A percentile compares a stretch with the other conserved stretches of the same genome.
Evolutionary conservation across 2,113 vertebrate species (phyloP).

Genomic region (Sinocyclocheilus anophthalmus): DNA sequence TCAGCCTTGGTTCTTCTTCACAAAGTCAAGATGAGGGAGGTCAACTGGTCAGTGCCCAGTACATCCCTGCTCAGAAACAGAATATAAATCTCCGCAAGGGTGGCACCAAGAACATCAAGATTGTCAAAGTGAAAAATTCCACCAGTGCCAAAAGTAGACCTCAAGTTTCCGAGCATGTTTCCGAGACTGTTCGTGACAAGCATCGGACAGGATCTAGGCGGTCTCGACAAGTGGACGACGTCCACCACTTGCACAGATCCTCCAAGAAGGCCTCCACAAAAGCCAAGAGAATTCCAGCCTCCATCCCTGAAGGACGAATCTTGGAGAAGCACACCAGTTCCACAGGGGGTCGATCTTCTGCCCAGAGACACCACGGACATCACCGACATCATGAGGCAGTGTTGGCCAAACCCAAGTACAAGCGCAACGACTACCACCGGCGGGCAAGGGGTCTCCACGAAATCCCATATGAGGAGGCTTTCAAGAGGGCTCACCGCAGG

Average conservation of each 20-base stretch:
- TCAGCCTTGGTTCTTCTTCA: slow-evolving; percentile 81
- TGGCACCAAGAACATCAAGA: slow-evolving; percentile 72
- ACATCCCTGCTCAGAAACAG: slow-evolving; percentile 73
- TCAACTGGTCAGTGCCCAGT: slow-evolving; percentile 75
- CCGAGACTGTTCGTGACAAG: slow-evolving; percentile 74
- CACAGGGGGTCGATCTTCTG: slow-evolving; percentile 41
- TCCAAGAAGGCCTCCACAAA: slow-evolving; percentile 74
- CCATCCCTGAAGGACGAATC: slow-evolving; percentile 69
- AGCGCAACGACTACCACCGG: slow-evolving; percentile 80
- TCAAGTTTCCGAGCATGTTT: slow-evolving; percentile 51
- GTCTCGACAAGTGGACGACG: slow-evolving; percentile 77
- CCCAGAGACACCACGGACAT: slow-evolving; percentile 59
- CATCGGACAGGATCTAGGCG: slow-evolving; percentile 68
- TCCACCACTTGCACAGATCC: slow-evolving; percentile 74
- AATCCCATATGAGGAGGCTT: slow-evolving; percentile 80
- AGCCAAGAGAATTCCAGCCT: slow-evolving; percentile 69
- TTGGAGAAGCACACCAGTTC: slow-evolving; percentile 65
- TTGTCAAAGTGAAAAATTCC: slow-evolving; percentile 71
- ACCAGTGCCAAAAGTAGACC: slow-evolving; percentile 9
- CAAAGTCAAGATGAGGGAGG: slow-evolving; percentile 80
- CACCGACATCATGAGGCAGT: slow-evolving; percentile 69
- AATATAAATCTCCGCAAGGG: slow-evolving; percentile 72
- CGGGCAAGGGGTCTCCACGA: slow-evolving; percentile 78
- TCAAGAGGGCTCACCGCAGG: slow-evolving; percentile 72
- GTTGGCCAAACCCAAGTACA: slow-evolving; percentile 87